Conservation (phyloP, 2,888 invertebrate species). For the Phanerotoma sp. region DNA sequence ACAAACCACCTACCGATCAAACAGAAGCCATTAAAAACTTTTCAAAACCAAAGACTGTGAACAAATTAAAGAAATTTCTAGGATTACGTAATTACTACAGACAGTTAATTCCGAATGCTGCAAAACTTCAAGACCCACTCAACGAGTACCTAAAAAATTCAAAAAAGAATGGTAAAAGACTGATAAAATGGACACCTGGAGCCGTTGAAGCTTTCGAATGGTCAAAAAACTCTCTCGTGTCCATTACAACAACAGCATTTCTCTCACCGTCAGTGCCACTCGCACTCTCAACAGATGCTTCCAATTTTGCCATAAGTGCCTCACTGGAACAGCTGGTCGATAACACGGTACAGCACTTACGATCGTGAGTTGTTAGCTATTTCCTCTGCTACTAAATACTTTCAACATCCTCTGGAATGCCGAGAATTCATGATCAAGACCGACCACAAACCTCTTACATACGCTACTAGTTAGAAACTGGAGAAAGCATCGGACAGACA, state of each 20-base stretch:
- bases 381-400: slow-evolving; percentile 25
- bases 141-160: slow-evolving; percentile 14
- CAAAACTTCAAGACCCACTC: slow-evolving; percentile 14
- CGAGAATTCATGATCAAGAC: slow-evolving; percentile 27
- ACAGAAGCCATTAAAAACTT: neutral
- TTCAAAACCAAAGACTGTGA: neutral
- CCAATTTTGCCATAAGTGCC: neutral
- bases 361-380: slow-evolving; percentile 5
- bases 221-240: too few species aligned
- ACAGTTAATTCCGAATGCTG: slow-evolving; percentile 7
- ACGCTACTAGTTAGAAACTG: slow-evolving; percentile 20
- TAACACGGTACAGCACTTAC: neutral
- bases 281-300: slow-evolving; percentile 8
- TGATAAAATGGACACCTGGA: slow-evolving; percentile 10
- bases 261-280: slow-evolving; percentile 9
- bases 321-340: slow-evolving; percentile 1
- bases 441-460: slow-evolving; percentile 31
- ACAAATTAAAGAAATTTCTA: slow-evolving; percentile 14
- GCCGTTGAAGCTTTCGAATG: slow-evolving; percentile 3
- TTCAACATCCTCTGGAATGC: slow-evolving; percentile 23
- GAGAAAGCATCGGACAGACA: slow-evolving; percentile 26
- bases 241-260: slow-evolving; percentile 1
- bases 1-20: too few species aligned
- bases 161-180: slow-evolving; percentile 21
- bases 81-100: slow-evolving; percentile 25